Conservation (phyloP, 2,888 invertebrate species). For the Muschampia plurimacula region DNA sequence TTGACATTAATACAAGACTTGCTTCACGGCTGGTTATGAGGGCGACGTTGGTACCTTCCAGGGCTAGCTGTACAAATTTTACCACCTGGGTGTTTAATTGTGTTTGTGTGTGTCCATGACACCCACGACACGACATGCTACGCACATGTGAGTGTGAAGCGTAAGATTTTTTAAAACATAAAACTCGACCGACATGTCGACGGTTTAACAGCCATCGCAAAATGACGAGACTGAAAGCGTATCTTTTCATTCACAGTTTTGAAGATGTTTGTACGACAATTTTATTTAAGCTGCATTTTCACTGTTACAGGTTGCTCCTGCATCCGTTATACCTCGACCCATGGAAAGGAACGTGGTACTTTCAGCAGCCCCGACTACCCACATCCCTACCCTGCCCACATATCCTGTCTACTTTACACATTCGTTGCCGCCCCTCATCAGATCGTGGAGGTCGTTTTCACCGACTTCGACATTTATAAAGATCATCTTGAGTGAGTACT, state of each 20-base stretch:
- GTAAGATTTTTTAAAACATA: too few relatives aligned
- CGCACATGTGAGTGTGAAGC: too few relatives aligned
- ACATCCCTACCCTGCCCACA: constrained; percentile 89
- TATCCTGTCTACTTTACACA: constrained; percentile 93
- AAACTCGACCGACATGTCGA: too few relatives aligned
- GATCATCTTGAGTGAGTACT: constrained; percentile 88
- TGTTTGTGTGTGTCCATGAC: too few relatives aligned
- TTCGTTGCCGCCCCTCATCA: constrained; percentile 92
- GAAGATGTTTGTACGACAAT: not conserved
- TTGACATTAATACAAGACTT: too few relatives aligned
- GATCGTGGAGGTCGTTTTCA: constrained; percentile 93
- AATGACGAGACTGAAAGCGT: too few relatives aligned
- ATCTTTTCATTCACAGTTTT: not conserved
- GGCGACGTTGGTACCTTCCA: too few relatives aligned
- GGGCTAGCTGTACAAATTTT: too few relatives aligned
- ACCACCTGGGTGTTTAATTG: too few relatives aligned
- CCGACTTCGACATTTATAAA: constrained; percentile 91
- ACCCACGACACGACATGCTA: too few relatives aligned
- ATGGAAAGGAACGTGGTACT: constrained; percentile 91
- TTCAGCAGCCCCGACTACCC: constrained; percentile 96
- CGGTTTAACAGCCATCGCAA: too few relatives aligned
- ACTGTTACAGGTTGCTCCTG: constrained; percentile 91
- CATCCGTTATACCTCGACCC: constrained; percentile 92
- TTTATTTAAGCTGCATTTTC: not conserved
- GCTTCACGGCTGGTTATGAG: too few relatives aligned